A percentile compares a stretch with the other conserved stretches of the same genome.
Evolutionary conservation across 2,797 vertebrate species (phyloP).

Genomic region (Mus minutoides): DNA sequence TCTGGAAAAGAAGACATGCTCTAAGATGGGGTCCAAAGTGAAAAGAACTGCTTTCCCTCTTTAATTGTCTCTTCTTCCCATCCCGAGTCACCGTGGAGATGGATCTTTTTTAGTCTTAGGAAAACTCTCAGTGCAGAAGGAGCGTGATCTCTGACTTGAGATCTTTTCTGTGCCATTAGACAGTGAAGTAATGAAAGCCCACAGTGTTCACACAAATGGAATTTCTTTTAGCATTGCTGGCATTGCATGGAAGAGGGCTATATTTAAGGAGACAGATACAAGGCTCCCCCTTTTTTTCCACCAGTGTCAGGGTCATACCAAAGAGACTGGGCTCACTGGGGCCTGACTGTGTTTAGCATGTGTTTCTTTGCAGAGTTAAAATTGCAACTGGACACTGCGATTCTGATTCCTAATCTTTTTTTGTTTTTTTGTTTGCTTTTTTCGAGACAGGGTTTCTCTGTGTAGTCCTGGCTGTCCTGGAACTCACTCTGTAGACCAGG

Average conservation of each 20-base stretch:
- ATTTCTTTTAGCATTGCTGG: conserved; percentile 19
- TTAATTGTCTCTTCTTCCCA: not conserved
- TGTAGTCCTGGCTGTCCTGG: no score
- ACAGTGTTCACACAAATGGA: not conserved
- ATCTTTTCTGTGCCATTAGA: not conserved
- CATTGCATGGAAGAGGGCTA: not conserved
- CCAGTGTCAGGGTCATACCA: not conserved
- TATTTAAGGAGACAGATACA: not conserved
- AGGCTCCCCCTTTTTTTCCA: not conserved
- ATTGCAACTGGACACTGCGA: not conserved
- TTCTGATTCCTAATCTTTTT: not conserved
- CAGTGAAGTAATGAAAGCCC: not conserved
- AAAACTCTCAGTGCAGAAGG: conserved; percentile 33
- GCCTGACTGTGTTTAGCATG: not conserved
- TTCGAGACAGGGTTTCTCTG: no score
- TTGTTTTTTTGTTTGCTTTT: no score
- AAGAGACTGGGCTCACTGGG: not conserved
- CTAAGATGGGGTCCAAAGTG: not conserved
- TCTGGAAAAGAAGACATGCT: not conserved
- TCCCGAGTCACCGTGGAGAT: not conserved
- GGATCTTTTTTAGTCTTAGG: not conserved
- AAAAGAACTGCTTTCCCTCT: not conserved
- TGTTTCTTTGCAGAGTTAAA: not conserved
- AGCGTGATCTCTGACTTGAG: conserved; percentile 22
- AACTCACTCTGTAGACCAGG: no score